Evolutionary conservation across 2,113 vertebrate species (phyloP).

Genomic region (Lathamus discolor): DNA sequence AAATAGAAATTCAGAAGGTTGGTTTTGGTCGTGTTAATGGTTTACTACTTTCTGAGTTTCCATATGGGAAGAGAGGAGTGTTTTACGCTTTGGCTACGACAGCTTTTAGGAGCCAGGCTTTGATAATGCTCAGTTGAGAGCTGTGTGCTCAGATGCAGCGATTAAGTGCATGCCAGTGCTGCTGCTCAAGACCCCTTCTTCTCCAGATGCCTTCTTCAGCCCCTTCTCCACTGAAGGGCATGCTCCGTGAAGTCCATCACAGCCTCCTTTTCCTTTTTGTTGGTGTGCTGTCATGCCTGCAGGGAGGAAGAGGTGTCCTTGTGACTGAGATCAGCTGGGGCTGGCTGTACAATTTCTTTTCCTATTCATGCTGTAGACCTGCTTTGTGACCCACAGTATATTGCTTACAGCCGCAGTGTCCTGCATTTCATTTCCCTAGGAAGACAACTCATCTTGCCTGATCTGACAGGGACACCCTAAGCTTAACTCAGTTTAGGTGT

Average conservation of each 20-base stretch:
- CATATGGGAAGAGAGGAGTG: neutral
- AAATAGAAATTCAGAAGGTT: constrained; percentile 46
- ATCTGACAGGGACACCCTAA: neutral
- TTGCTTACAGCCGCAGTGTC: fast-evolving
- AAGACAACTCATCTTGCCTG: neutral
- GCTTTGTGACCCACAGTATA: neutral
- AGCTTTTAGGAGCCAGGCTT: neutral
- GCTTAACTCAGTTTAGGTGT: neutral
- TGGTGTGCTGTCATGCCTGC: neutral
- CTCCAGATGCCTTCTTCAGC: neutral
- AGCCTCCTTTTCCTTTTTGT: neutral
- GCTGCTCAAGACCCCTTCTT: neutral
- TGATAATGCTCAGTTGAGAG: neutral
- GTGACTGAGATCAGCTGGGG: neutral
- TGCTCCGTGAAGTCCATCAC: neutral
- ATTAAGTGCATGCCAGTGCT: neutral
- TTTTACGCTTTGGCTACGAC: neutral
- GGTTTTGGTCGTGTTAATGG: constrained; percentile 70
- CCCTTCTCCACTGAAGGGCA: neutral
- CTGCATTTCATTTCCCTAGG: neutral
- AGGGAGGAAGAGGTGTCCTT: neutral
- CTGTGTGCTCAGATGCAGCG: neutral
- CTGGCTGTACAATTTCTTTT: neutral
- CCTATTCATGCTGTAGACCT: neutral
- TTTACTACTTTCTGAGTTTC: constrained; percentile 64